Percentiles rank a stretch among this genome's conserved stretches.
Conservation (phyloP, 2,888 invertebrate genomes). For the Rapana venosa region DNA sequence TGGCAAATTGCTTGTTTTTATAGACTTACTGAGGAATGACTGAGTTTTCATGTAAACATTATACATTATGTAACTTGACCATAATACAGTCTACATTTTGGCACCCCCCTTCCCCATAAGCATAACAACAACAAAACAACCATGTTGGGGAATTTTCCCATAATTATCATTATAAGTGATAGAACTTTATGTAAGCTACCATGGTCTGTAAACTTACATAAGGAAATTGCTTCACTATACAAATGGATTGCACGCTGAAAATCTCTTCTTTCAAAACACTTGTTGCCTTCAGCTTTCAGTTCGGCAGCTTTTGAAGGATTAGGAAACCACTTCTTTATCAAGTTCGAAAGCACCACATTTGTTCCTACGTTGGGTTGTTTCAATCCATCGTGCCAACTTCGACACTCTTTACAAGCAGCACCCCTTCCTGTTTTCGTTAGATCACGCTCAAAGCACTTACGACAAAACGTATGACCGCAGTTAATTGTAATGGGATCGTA, state of each 20-base stretch:
- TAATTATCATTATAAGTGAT: too few relatives aligned
- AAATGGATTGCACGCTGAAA: slow-evolving; percentile 80
- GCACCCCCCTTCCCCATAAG: too few relatives aligned
- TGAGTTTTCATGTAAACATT: too few relatives aligned
- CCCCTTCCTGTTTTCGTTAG: slow-evolving; percentile 54
- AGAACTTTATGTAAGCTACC: too few relatives aligned
- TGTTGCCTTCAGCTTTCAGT: slow-evolving; percentile 82
- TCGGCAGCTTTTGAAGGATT: slow-evolving; percentile 82
- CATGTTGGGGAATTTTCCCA: too few relatives aligned
- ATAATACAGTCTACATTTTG: too few relatives aligned
- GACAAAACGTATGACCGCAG: slow-evolving; percentile 86
- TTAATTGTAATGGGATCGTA: slow-evolving; percentile 84
- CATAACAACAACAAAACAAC: too few relatives aligned
- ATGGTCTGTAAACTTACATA: slow-evolving; percentile 79
- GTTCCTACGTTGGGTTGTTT: slow-evolving; percentile 77
- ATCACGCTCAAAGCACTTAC: slow-evolving; percentile 80
- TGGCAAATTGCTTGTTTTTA: too few relatives aligned
- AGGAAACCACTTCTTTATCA: slow-evolving; percentile 84
- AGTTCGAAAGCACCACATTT: slow-evolving; percentile 83
- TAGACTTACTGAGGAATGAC: too few relatives aligned
- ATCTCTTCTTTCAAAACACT: slow-evolving; percentile 79
- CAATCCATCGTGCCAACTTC: slow-evolving; percentile 58
- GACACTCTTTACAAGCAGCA: slow-evolving; percentile 68
- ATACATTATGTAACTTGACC: too few relatives aligned
- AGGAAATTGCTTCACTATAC: slow-evolving; percentile 81